Evolutionary conservation across 2,888 invertebrate species (phyloP).

Genomic region (Aphodius granarius): DNA sequence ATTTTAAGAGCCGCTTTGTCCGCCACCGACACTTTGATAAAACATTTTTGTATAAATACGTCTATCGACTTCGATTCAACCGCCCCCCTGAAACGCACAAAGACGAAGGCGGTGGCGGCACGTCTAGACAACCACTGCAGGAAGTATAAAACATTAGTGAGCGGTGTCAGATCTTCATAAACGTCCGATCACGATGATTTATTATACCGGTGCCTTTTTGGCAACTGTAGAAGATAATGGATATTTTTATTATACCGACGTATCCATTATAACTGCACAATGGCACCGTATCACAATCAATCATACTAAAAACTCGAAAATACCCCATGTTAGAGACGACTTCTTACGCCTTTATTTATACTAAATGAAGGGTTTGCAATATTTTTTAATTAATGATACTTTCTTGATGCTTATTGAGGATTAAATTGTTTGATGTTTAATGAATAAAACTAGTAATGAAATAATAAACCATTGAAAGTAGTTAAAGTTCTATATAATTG

Average conservation of each 20-base stretch:
- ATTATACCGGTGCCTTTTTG: constrained; percentile 46
- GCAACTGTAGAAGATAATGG: constrained; percentile 46
- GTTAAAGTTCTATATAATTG: neutral
- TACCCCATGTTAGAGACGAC: neutral
- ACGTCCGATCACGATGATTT: constrained; percentile 48
- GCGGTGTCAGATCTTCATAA: constrained; percentile 49
- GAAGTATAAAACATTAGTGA: constrained; percentile 45
- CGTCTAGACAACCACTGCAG: constrained; percentile 26
- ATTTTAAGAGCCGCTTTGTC: neutral
- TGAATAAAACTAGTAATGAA: too few species aligned
- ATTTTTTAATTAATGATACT: neutral
- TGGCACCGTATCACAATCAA: constrained; percentile 35
- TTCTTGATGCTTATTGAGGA: neutral
- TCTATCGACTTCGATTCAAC: neutral
- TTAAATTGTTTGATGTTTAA: too few species aligned
- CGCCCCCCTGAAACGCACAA: neutral
- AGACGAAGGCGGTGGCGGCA: neutral
- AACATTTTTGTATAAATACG: neutral
- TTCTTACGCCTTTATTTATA: neutral
- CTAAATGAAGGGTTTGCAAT: neutral
- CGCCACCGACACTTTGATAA: neutral
- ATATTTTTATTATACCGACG: constrained; percentile 49
- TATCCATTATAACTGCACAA: constrained; percentile 43
- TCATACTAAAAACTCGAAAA: constrained; percentile 29
- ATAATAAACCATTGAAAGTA: neutral